Percentiles rank a stretch among this genome's conserved stretches.
phyloP scores from a whole-genome alignment of 2,888 invertebrate genomes.

The Serripes groenlandicus region DNA sequence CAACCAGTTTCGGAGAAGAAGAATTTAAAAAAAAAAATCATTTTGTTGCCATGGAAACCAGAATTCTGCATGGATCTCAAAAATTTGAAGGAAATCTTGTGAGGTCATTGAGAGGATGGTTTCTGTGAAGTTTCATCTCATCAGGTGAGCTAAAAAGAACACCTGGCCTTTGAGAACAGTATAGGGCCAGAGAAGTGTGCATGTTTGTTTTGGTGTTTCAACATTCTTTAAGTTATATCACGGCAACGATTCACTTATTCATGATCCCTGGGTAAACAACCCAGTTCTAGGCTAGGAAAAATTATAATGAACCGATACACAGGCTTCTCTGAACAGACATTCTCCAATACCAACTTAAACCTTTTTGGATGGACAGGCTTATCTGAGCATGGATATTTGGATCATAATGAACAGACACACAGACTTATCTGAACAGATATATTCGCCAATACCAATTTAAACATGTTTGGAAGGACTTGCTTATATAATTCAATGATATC shows the following conservation, averaged over 20 bases:
- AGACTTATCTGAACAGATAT: neutral
- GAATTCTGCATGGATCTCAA: no score
- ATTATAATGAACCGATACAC: neutral
- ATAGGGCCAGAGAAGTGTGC: neutral
- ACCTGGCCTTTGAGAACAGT: neutral
- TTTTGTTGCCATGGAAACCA: no score
- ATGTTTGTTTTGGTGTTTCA: neutral
- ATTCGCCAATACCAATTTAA: neutral
- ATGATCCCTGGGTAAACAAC: neutral
- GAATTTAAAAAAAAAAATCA: no score
- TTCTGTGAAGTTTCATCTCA: neutral
- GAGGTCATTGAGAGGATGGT: neutral
- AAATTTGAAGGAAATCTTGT: neutral
- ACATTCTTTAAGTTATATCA: neutral
- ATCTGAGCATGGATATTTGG: no score
- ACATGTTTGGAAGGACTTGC: neutral
- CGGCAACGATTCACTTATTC: neutral
- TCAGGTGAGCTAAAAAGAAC: neutral
- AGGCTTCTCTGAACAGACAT: neutral
- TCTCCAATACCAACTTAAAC: neutral
- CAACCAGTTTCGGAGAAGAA: no score
- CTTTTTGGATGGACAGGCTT: neutral
- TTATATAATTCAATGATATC: neutral
- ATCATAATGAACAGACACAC: no score
- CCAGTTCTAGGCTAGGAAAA: neutral